phyloP scores from a whole-genome alignment of 2,888 invertebrate genomes.

The Acleris sparsana region DNA sequence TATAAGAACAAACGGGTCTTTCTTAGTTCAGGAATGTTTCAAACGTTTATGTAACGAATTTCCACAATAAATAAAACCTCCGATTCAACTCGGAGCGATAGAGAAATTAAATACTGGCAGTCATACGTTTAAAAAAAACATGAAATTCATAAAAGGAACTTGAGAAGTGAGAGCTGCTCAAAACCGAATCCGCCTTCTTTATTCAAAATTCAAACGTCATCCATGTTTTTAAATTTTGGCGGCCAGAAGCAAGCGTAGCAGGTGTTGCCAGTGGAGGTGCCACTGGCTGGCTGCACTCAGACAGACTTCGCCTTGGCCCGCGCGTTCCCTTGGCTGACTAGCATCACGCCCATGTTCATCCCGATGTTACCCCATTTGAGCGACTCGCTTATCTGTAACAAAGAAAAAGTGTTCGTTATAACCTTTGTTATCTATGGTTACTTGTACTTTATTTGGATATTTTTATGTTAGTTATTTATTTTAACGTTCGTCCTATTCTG shows the following conservation, averaged over 20 bases:
- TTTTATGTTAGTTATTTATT: neutral
- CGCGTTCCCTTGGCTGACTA: constrained; percentile 79
- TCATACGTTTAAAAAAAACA: constrained; percentile 21
- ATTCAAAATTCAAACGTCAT: constrained; percentile 59
- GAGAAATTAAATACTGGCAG: constrained; percentile 41
- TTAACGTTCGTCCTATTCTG: neutral
- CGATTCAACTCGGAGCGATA: constrained; percentile 34
- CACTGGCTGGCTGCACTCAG: constrained; percentile 71
- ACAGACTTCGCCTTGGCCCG: constrained; percentile 76
- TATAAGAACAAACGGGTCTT: constrained; percentile 37
- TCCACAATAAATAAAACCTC: constrained; percentile 35
- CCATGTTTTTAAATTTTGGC: constrained; percentile 62
- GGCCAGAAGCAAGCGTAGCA: constrained; percentile 74
- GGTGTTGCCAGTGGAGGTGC: constrained; percentile 62
- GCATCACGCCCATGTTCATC: constrained; percentile 87
- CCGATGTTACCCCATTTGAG: constrained; percentile 88
- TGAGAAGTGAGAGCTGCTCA: constrained; percentile 29
- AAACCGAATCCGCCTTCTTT: constrained; percentile 41
- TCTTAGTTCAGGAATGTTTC: constrained; percentile 44
- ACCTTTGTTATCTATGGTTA: neutral
- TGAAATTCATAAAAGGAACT: constrained; percentile 54
- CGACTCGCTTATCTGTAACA: constrained; percentile 88
- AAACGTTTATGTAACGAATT: constrained; percentile 32
- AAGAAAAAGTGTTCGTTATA: constrained; percentile 44
- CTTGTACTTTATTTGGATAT: neutral